phyloP scores from a whole-genome alignment of 2,888 invertebrate species.

The Thecocarcelia acutangulata region DNA sequence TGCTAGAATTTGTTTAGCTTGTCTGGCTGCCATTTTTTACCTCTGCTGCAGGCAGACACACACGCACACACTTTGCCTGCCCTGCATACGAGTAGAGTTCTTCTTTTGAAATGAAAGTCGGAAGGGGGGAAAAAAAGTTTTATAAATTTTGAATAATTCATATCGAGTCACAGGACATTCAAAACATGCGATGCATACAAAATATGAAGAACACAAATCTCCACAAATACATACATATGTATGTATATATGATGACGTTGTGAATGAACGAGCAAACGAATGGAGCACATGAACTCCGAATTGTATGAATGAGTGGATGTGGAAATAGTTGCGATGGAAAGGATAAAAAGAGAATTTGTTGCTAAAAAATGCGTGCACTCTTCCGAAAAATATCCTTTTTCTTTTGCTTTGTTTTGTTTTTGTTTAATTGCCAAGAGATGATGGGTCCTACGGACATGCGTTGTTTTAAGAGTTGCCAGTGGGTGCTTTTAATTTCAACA shows the following conservation, averaged over 20 bases:
- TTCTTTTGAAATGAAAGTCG: conserved; percentile 36
- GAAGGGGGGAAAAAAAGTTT: conserved; percentile 67
- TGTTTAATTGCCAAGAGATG: conserved; percentile 4
- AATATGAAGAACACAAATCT: conserved; percentile 75
- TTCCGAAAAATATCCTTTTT: conserved; percentile 5
- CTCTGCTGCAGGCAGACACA: conserved; percentile 56
- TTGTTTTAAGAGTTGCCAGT: conserved; percentile 59
- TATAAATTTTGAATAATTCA: conserved; percentile 81
- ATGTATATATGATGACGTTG: conserved; percentile 33
- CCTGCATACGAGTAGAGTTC: conserved; percentile 10
- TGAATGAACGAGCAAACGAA: conserved; percentile 46
- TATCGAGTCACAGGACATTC: conserved; percentile 81
- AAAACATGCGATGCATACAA: conserved; percentile 81
- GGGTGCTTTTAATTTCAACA: background rate
- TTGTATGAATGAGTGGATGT: conserved; percentile 21
- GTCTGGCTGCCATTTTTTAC: conserved; percentile 72
- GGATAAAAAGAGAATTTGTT: conserved; percentile 20
- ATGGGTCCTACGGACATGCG: conserved; percentile 40
- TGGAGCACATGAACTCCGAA: background rate
- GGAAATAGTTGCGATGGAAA: background rate
- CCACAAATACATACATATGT: conserved; percentile 13
- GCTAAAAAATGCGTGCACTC: conserved; percentile 19
- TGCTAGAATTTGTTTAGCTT: conserved; percentile 56
- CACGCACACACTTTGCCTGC: background rate
- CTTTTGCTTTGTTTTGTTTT: background rate